phyloP scores from a whole-genome alignment of 2,888 invertebrate species.

The Actias luna region DNA sequence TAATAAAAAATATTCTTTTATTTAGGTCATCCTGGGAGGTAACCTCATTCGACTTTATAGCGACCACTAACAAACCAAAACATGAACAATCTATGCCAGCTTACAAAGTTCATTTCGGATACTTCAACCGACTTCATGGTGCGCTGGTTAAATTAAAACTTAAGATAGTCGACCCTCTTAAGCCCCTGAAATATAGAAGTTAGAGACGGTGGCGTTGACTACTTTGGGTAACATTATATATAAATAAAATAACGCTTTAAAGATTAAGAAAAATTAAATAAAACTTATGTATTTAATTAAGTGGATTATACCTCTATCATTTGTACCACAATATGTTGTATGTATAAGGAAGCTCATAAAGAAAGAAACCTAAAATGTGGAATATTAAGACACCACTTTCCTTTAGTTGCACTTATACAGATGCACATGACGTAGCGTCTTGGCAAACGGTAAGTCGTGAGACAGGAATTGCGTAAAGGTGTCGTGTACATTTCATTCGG shows the following conservation, averaged over 20 bases:
- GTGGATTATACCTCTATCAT: constrained; percentile 61
- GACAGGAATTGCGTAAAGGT: constrained; percentile 77
- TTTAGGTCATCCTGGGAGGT: not conserved
- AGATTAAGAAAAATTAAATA: not conserved
- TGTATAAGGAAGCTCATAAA: constrained; percentile 31
- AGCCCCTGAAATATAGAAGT: too few species aligned
- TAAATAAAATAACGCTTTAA: not conserved
- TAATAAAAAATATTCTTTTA: not conserved
- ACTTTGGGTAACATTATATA: not conserved
- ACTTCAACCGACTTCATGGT: not conserved
- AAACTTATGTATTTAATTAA: constrained; percentile 31
- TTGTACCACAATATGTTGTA: constrained; percentile 30
- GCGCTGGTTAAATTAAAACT: too few species aligned
- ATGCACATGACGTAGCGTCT: constrained; percentile 62
- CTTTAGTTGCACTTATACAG: constrained; percentile 50
- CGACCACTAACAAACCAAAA: not conserved
- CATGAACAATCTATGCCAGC: not conserved
- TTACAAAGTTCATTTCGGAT: not conserved
- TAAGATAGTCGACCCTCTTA: too few species aligned
- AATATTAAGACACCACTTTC: constrained; percentile 28
- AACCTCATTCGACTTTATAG: not conserved
- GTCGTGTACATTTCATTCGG: constrained; percentile 70
- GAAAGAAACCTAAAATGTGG: constrained; percentile 59
- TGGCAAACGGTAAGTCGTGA: constrained; percentile 71
- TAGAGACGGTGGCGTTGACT: too few species aligned